Conservation (phyloP, 1,140 invertebrate genomes). For the Paralvinella palmiformis region DNA sequence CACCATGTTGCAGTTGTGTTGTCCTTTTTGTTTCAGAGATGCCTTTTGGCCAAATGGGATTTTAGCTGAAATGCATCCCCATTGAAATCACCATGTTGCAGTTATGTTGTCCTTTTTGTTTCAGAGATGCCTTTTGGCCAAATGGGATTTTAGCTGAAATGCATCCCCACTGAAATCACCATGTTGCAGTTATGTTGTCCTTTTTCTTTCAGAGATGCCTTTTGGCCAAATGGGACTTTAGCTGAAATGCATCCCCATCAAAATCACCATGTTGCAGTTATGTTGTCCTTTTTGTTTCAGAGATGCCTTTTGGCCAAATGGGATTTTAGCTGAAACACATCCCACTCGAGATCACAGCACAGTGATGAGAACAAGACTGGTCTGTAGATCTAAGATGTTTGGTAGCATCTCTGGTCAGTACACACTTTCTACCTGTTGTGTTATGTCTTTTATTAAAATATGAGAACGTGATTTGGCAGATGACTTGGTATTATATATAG, state of each 20-base stretch:
- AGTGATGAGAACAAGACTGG: slow-evolving; percentile 72
- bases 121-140: slow-evolving; percentile 72
- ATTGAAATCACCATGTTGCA: too few species aligned
- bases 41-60: too few species aligned
- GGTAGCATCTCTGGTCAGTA: slow-evolving; percentile 66
- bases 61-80: too few species aligned
- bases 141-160: slow-evolving; percentile 62
- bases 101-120: slow-evolving; percentile 27
- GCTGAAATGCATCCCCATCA: background rate
- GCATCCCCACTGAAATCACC: slow-evolving; percentile 54
- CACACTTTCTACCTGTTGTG: slow-evolving; percentile 1
- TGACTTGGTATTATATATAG: too few species aligned
- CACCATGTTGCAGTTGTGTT: too few species aligned
- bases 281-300: slow-evolving; percentile 47
- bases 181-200: background rate
- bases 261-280: background rate
- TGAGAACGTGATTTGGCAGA: background rate
- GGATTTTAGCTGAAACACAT: slow-evolving; percentile 58
- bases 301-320: slow-evolving; percentile 74
- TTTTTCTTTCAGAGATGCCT: background rate
- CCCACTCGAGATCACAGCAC: slow-evolving; percentile 64
- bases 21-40: too few species aligned
- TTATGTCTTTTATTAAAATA: background rate
- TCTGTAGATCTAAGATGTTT: slow-evolving; percentile 76
- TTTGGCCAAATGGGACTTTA: background rate